Evolutionary conservation across 2,113 vertebrate species (phyloP), one percentile per base, ranked within the genome.

Genomic region (Melanerpes formicivorus): DNA sequence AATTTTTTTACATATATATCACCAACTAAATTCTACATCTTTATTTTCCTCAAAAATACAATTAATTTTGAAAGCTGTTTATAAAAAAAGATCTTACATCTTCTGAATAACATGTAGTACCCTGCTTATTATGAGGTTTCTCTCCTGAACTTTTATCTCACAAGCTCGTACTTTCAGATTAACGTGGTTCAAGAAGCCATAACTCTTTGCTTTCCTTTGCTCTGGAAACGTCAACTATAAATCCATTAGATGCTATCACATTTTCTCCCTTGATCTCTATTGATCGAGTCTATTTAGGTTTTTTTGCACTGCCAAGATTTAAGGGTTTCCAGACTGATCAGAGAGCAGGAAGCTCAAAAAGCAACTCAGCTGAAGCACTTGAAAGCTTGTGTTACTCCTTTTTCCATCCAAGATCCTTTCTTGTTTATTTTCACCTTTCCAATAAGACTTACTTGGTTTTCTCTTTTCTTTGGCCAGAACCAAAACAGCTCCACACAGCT

Each of bases 181-280:
- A 71, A 69, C 54, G 42, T 71, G 64, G 30, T 16, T 67, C 32
- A 34, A 82, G 65, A 55, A 72, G 37, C 81, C 80, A n/a, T 95
- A 90, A 82, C 13, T 93, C 67, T 87, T 90, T 7, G 2, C 79
- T 91, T 87, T 56, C 84, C 64, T 84, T 87, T 10, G 2, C 75
- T 90, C 89, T 64, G 67, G 72, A 80, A 90, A 64, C 27, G 82
- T 85, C 44, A 85, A 17, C 54, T 83, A 29, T 91, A 92, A 92
- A 93, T 92, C 75, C 37, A 48, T 76, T 67, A 60, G 64, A 54
- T 87, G 10, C 65, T 76, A 65, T 55, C 40, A 50, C 60, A 80
- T 89, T 87, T 92, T 93, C 32, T 85, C 26, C 54, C 52, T 55
- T 85, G 89, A 74, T 92, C 84, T 40, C 91, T 85, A 93, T 83